Base-by-base conservation (phyloP, 1,140 invertebrate species). In the Manduca sexta region DNA sequence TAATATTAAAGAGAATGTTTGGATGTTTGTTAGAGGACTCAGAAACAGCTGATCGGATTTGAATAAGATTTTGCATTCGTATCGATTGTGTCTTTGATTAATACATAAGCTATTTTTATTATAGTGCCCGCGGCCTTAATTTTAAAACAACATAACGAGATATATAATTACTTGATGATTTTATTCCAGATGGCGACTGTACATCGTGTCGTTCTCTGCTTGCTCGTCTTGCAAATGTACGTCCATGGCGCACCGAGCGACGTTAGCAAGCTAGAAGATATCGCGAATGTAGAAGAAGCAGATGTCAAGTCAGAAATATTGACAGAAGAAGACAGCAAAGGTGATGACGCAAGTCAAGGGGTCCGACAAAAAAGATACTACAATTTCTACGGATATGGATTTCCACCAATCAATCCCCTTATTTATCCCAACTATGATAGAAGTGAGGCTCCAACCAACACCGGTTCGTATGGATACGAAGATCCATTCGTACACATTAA, bases 351-450 rank as follows among this genome's bases (percentile, higher is more conserved):
- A 14, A 35, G 42, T 21, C 44, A 37, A 29, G 13, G 62, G 26
- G 56, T 58, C 40, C 52, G 77, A 39, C 64, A 75, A 45, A 81
- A 78, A 56, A 58, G 77, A 61, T 81, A 58, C 60, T 74, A 64
- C 49, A 65, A 76, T 39, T 64, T 60, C 45, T 59, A 64, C 21
- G 55, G 57, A 35, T 64, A 46, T 48, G 69, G 60, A 15, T 49
- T 64, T 43, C 51, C 66, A 46, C 52, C 66, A 30, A 58, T 57
- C 3, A 71, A 56, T 31, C 50, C 63, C 3, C 33, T 50, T 39
- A 18, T 47, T 34, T 63, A 61, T n/a, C 51, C 64, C n/a, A 41
- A 29, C 21, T 62, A 42, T 38, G 41, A 34, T 18, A 76, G 64
- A 52, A 64, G 68, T 56, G 68, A 78, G 33, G 47, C 69, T 21